Conservation (phyloP, 2,797 vertebrate genomes). For the Tachyglossus aculeatus region DNA sequence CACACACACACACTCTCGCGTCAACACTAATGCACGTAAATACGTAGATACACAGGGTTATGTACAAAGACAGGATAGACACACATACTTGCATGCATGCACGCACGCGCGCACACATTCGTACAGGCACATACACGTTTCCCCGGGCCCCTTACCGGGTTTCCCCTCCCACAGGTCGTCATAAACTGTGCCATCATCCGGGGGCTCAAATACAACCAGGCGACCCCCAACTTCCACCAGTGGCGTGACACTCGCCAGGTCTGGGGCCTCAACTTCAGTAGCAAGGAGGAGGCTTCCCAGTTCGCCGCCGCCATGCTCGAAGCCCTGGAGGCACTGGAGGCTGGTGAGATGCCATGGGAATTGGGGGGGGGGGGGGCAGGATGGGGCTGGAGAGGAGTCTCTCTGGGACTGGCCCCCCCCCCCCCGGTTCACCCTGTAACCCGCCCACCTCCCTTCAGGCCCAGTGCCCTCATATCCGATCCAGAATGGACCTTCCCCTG, state of each 20-base stretch:
- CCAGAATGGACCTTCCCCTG: conserved; percentile 85
- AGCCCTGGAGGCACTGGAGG: conserved; percentile 82
- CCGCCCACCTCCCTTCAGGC: too few relatives aligned
- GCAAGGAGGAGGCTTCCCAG: conserved; percentile 85
- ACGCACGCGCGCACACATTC: too few relatives aligned
- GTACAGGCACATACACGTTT: too few relatives aligned
- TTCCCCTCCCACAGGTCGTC: conserved; percentile 80
- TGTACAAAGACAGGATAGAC: too few relatives aligned
- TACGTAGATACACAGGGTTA: too few relatives aligned
- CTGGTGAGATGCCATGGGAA: conserved; percentile 29
- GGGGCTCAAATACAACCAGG: conserved; percentile 93
- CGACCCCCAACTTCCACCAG: conserved; percentile 92
- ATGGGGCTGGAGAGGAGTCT: not conserved
- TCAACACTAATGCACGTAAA: too few relatives aligned
- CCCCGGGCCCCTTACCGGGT: rapidly evolving
- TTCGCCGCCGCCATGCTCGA: conserved; percentile 87
- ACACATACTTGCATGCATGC: too few relatives aligned
- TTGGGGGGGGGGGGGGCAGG: rapidly evolving
- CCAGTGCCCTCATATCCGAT: conserved; percentile 67
- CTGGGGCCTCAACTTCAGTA: conserved; percentile 93
- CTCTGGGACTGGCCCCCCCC: not conserved
- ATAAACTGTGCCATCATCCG: conserved; percentile 89
- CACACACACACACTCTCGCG: too few relatives aligned
- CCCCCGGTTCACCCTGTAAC: not conserved
- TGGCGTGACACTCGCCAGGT: conserved; percentile 91